Percentiles rank a stretch among this genome's conserved stretches.
Evolutionary conservation across 2,797 vertebrate species (phyloP).

Genomic region (Australoheros facetus): DNA sequence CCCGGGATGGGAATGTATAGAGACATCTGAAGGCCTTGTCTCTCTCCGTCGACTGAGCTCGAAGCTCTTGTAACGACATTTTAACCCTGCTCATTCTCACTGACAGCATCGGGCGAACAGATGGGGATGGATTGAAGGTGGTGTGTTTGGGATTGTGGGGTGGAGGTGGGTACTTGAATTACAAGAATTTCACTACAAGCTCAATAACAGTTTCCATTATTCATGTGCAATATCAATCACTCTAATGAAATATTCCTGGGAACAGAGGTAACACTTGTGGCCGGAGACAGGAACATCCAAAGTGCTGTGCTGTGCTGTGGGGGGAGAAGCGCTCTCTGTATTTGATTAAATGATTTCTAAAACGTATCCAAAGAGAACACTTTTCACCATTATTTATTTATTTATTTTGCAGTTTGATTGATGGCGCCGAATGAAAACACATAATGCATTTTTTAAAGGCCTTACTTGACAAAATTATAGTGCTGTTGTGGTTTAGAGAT

Average conservation of each 20-base stretch:
- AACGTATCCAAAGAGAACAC: slow-evolving; percentile 25
- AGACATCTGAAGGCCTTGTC: slow-evolving; percentile 57
- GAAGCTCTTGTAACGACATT: slow-evolving; percentile 53
- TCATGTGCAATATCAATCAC: slow-evolving; percentile 66
- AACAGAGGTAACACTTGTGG: slow-evolving; percentile 49
- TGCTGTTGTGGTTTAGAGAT: slow-evolving; percentile 13
- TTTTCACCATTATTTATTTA: slow-evolving; percentile 2
- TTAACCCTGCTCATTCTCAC: slow-evolving; percentile 43
- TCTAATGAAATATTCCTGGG: slow-evolving; percentile 62
- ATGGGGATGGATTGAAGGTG: not conserved
- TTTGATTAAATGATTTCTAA: slow-evolving; percentile 49
- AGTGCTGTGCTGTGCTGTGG: slow-evolving; percentile 33
- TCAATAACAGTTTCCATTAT: slow-evolving; percentile 69
- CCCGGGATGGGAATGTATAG: slow-evolving; percentile 48
- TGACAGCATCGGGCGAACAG: slow-evolving; percentile 47
- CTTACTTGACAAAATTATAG: slow-evolving; percentile 41
- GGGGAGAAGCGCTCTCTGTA: not conserved
- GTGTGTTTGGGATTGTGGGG: not conserved
- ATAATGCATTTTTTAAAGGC: slow-evolving; percentile 30
- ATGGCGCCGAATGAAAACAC: slow-evolving; percentile 35
- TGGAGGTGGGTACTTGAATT: slow-evolving; percentile 23
- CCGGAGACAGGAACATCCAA: slow-evolving; percentile 40
- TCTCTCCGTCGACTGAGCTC: slow-evolving; percentile 39
- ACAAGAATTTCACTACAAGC: slow-evolving; percentile 45
- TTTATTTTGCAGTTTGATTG: slow-evolving; percentile 42